A percentile compares a stretch with the other conserved stretches of the same genome.
Conservation (phyloP, 2,113 vertebrate species). For the Motacilla alba region DNA sequence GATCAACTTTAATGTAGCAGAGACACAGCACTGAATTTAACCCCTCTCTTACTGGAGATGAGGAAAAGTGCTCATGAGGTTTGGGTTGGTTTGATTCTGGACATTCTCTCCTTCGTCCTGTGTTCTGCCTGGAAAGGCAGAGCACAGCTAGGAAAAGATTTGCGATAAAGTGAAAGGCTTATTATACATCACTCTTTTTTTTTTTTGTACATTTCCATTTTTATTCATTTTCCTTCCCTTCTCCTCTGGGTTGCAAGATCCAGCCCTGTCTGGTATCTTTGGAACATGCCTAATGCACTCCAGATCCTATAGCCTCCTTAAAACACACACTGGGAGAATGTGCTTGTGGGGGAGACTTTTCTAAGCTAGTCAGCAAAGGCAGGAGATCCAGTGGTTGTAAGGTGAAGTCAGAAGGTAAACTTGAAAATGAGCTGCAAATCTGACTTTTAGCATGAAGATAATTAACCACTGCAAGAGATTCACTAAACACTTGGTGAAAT, state of each 20-base stretch:
- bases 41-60: neutral
- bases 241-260: neutral
- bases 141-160: neutral
- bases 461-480: conserved; percentile 19
- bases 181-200: neutral
- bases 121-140: neutral
- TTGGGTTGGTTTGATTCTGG: neutral
- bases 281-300: neutral
- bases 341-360: neutral
- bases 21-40: neutral
- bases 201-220: neutral
- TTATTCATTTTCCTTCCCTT: neutral
- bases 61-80: neutral
- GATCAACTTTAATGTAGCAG: neutral
- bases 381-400: neutral
- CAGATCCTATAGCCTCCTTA: neutral
- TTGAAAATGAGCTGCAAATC: conserved; percentile 6
- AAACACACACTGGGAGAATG: neutral
- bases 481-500: conserved; percentile 21
- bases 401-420: conserved; percentile 7
- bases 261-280: neutral
- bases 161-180: neutral
- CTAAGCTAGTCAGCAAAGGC: neutral
- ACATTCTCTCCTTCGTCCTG: neutral
- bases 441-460: conserved; percentile 25